These are phyloP conservation scores for Vireo griseus DNA, from an alignment of 2,797 vertebrate species.

Conservation along the genomic window DNA sequence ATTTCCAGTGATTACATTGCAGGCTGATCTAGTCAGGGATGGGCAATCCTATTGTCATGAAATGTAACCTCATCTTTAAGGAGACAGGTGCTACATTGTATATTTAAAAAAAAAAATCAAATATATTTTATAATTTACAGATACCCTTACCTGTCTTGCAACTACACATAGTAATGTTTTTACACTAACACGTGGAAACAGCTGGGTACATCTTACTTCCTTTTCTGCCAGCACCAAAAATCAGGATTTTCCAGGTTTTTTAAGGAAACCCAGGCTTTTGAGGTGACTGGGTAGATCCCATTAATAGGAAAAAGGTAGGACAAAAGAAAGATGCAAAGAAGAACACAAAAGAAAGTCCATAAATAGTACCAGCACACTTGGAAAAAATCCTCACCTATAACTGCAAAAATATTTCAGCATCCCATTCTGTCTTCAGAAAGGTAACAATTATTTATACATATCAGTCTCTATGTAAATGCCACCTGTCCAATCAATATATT, in stretches of 20 bases:
- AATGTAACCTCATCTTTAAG: neutral
- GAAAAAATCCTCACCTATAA: constrained; percentile 7
- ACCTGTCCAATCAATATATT: constrained; percentile 55
- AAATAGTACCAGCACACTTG: neutral
- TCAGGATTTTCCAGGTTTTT: neutral
- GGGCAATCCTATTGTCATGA: neutral
- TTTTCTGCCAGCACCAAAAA: neutral
- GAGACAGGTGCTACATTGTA: neutral
- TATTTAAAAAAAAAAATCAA: neutral
- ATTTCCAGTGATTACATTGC: neutral
- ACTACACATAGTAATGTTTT: neutral
- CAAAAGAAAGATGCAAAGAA: neutral
- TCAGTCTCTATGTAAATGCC: constrained; percentile 42
- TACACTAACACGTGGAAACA: neutral
- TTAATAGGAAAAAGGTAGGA: neutral
- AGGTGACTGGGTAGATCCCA: neutral
- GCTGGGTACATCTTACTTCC: neutral
- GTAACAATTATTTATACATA: constrained; percentile 55
- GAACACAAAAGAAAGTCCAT: neutral
- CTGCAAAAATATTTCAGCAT: constrained; percentile 14
- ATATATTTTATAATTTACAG: neutral
- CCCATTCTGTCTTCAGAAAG: constrained; percentile 13
- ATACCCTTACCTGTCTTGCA: neutral
- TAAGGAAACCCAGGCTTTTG: neutral
- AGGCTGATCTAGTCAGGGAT: neutral